Evolutionary conservation across 2,888 invertebrate species (phyloP), one percentile per base, ranked within the genome.

Genomic region (Cordilura impudica): DNA sequence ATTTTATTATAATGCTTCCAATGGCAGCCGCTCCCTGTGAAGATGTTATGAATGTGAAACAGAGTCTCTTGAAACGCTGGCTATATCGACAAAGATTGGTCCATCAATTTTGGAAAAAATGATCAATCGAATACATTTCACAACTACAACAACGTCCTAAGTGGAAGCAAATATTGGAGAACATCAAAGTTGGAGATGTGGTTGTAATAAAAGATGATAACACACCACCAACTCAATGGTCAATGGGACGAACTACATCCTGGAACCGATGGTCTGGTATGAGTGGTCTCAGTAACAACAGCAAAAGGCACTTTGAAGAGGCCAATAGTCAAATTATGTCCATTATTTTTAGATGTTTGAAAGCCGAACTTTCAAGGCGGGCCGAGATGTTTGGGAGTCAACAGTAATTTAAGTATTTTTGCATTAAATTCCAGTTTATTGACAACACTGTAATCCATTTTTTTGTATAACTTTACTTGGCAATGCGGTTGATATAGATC

Each of bases 221-320:
- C n/a, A 35, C 39, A 29, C 60, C 60, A n/a, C 67, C 67, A 26
- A 43, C 21, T 10, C 56, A 43, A 18, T 74, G 74, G 74, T 12
- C 21, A 18, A 26, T 74, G 10, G 73, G 51, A 3, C 29, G 14
- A 39, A 10, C 26, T 45, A 6, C 60, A 66, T 63, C 43, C 74
- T 8, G 74, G 60, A 26, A 26, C 31, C 10, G 60, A 74, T 67
- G 60, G 53, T 1, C 35, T 67, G 18, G 74, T 67, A 3, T 10
- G 58, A 43, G 43, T 43, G 19, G 58, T 16, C 2, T 43, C 58
- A 6, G n/a, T 60, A n/a, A 60, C 21, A 12, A 60, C 58, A 8
- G 2, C n/a, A 6, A 43, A 43, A 8, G 58, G 58, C 8, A 10
- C 26, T 8, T 21, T 43, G n/a, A 60, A 31, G 8, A 19, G 43